Percentiles rank a stretch among this genome's conserved stretches.
phyloP scores from a whole-genome alignment of 2,797 vertebrate genomes.

The Bovichtus diacanthus region DNA sequence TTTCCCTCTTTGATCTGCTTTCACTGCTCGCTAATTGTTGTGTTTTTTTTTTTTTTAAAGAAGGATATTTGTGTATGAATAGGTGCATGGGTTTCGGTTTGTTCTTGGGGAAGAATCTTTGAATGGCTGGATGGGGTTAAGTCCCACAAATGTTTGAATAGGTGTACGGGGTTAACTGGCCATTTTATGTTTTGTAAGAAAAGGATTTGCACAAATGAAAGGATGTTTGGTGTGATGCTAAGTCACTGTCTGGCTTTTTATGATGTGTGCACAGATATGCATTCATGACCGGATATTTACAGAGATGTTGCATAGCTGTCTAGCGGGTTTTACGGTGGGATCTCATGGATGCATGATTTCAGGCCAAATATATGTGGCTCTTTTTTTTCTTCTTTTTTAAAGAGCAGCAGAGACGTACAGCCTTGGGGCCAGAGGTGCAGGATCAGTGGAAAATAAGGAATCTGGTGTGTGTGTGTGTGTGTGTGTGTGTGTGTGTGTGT shows the following conservation, averaged over 20 bases:
- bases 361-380: slow-evolving; percentile 2
- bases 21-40: slow-evolving; percentile 43
- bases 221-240: slow-evolving; percentile 21
- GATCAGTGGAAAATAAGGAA: slow-evolving; percentile 39
- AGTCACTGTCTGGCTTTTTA: slow-evolving; percentile 29
- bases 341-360: slow-evolving; percentile 15
- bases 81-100: slow-evolving; percentile 8
- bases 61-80: slow-evolving; percentile 18
- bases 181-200: slow-evolving; percentile 25
- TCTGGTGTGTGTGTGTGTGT: slow-evolving; percentile 8
- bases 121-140: slow-evolving; percentile 6
- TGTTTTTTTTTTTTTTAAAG: slow-evolving; percentile 29
- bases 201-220: slow-evolving; percentile 24
- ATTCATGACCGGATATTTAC: slow-evolving; percentile 25
- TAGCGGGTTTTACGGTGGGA: slow-evolving; percentile 15
- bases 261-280: not conserved
- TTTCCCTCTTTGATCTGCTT: slow-evolving; percentile 55
- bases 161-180: slow-evolving; percentile 1
- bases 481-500: slow-evolving; percentile 15
- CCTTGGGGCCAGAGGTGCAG: not conserved
- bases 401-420: slow-evolving; percentile 6
- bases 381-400: slow-evolving; percentile 13
- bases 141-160: slow-evolving; percentile 13
- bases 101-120: not conserved
- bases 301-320: not conserved